A percentile compares a stretch with the other conserved stretches of the same genome.
Evolutionary conservation across 2,797 vertebrate genomes (phyloP).

Genomic region (Cottoperca gobio): DNA sequence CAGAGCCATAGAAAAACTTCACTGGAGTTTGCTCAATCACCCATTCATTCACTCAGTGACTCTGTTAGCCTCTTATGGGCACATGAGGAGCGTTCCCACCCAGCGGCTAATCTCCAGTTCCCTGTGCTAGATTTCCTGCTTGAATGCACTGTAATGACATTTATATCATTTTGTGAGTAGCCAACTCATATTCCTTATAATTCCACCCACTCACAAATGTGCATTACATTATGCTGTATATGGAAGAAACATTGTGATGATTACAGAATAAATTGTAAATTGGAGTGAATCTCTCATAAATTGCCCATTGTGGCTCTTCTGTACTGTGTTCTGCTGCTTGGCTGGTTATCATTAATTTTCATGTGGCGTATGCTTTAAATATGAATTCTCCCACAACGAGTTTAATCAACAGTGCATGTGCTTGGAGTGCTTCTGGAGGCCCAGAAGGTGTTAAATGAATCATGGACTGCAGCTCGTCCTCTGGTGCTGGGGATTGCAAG

Average conservation of each 20-base stretch:
- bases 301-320: conserved; percentile 60
- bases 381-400: conserved; percentile 78
- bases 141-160: conserved; percentile 84
- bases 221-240: conserved; percentile 74
- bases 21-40: conserved; percentile 73
- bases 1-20: conserved; percentile 63
- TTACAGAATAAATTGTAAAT: conserved; percentile 79
- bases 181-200: conserved; percentile 75
- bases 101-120: conserved; percentile 78
- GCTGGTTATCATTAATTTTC: conserved; percentile 80
- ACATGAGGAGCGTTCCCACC: conserved; percentile 76
- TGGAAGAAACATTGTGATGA: conserved; percentile 74
- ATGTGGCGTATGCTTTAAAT: conserved; percentile 81
- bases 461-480: conserved; percentile 79
- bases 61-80: conserved; percentile 73
- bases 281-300: conserved; percentile 72
- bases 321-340: conserved; percentile 67
- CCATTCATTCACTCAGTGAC: conserved; percentile 68
- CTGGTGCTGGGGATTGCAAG: conserved; percentile 71
- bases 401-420: conserved; percentile 78
- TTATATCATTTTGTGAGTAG: conserved; percentile 79
- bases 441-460: conserved; percentile 84
- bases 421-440: conserved; percentile 65
- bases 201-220: conserved; percentile 75
- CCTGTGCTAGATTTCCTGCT: conserved; percentile 80